A percentile compares a stretch with the other conserved stretches of the same genome.
phyloP scores from a whole-genome alignment of 2,113 vertebrate species.

The Plecotus auritus region DNA sequence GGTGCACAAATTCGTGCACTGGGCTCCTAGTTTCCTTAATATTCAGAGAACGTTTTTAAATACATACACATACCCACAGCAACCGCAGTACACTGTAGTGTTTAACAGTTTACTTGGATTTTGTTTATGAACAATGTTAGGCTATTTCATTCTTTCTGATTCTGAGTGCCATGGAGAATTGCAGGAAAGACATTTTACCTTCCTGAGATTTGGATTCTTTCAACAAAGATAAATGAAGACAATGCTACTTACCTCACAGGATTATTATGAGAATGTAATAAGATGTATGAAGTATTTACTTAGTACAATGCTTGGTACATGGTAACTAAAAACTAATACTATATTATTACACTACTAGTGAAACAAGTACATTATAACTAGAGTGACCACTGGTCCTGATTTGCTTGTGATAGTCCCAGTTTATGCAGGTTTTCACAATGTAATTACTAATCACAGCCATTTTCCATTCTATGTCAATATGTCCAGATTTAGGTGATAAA shows the following conservation, averaged over 20 bases:
- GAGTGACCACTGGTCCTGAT: not conserved
- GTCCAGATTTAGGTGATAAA: not conserved
- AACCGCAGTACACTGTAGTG: not conserved
- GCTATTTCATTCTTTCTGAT: not conserved
- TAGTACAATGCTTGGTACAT: not conserved
- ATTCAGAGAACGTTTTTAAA: not conserved
- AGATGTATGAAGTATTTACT: not conserved
- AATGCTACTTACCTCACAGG: not conserved
- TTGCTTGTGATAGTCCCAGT: not conserved
- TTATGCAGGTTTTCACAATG: not conserved
- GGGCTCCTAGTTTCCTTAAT: not conserved
- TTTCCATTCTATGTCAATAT: not conserved
- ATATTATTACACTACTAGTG: not conserved
- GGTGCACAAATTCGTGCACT: no score
- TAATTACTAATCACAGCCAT: not conserved
- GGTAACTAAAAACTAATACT: not conserved
- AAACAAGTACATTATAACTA: not conserved
- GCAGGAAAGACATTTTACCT: not conserved
- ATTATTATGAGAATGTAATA: not conserved
- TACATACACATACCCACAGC: not conserved
- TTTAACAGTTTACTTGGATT: not conserved
- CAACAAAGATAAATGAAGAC: conserved; percentile 10
- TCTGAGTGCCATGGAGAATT: not conserved
- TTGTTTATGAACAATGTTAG: not conserved
- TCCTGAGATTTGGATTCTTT: not conserved